Evolutionary conservation across 2,888 invertebrate species (phyloP), one percentile per base, ranked within the genome.

Genomic region (Autographa gamma): DNA sequence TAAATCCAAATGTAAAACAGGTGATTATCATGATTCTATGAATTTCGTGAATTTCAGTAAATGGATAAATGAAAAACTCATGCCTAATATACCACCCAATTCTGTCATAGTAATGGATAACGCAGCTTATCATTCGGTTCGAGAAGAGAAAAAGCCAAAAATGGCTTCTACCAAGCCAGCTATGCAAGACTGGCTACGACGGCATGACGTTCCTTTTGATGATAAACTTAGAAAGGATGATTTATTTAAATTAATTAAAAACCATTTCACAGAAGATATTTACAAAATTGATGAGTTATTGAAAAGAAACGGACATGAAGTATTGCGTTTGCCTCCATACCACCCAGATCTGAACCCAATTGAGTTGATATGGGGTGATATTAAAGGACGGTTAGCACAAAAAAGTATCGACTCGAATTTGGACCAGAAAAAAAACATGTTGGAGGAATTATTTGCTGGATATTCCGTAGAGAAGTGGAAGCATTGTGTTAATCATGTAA

Each of bases 271-370:
- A 18, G 19, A 58, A 63, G 59, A 52, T 48, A 60, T 52, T 14
- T 67, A 68, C 61, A 68, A 52, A 60, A 65, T 60, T 48, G 62
- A 60, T 48, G 43, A 56, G 52, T 58, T 68, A 9, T n/a, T 73
- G 19, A 68, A 72, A 69, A 43, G 61, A 48, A n/a, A 31, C 31
- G 63, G 66, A 19, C 71, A 68, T 18, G 61, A 48, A 41, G 68
- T 72, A 34, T 43, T 68, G 14, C 59, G 64, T 63, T 65, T 68
- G 61, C 68, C 64, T 7, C 64, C 64, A 31, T 70, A 73, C 61
- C 66, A 76, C 65, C 65, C 70, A 34, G 70, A 70, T 56, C 59
- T 70, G 52, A 75, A 71, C 56, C 69, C 72, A 19, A 75, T 59
- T 32, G 59, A 59, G 32, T 11, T 59, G 13, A 48, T 71, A 2